Conservation (phyloP, 64 coral and sea anemone species). For the Platygyra sinensis region DNA sequence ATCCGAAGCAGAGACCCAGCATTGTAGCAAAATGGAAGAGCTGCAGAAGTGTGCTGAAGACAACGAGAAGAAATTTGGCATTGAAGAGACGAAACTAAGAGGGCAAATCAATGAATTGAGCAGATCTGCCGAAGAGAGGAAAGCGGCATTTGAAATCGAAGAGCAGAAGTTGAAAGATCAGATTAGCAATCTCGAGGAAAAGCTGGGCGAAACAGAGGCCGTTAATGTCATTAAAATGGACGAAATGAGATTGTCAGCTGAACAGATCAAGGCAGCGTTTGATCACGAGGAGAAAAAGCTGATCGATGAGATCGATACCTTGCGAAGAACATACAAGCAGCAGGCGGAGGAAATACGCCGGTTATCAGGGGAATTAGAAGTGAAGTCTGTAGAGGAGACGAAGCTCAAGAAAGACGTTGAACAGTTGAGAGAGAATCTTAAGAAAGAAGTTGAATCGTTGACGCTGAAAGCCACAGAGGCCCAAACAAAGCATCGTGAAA, state of each 20-base stretch:
- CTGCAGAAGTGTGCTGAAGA: conserved; percentile 29
- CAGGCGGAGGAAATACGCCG: conserved; percentile 20
- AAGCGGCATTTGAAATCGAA: conserved; percentile 24
- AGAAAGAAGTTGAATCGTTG: background rate
- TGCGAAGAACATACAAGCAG: conserved; percentile 18
- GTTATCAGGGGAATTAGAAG: conserved; percentile 8
- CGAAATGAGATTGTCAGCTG: conserved; percentile 34
- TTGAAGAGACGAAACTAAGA: conserved; percentile 25
- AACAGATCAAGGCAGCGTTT: conserved; percentile 64
- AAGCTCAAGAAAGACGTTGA: conserved; percentile 64
- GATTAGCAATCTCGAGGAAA: conserved; percentile 67
- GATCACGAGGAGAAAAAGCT: conserved; percentile 58
- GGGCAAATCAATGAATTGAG: conserved; percentile 12
- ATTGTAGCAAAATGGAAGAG: conserved; percentile 52
- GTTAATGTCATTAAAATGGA: conserved; percentile 68
- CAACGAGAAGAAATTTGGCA: conserved; percentile 45
- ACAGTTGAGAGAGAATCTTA: conserved; percentile 44
- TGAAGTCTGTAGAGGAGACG: background rate
- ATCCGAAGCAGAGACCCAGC: conserved; percentile 23
- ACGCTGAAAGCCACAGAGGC: background rate
- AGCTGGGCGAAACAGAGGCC: conserved; percentile 44
- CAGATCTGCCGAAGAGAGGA: conserved; percentile 23
- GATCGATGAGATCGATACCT: conserved; percentile 26
- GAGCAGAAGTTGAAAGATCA: conserved; percentile 53
- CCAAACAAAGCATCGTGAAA: conserved; percentile 28